Conservation (phyloP, 1,140 invertebrate species). For the Lepidurus couesii region DNA sequence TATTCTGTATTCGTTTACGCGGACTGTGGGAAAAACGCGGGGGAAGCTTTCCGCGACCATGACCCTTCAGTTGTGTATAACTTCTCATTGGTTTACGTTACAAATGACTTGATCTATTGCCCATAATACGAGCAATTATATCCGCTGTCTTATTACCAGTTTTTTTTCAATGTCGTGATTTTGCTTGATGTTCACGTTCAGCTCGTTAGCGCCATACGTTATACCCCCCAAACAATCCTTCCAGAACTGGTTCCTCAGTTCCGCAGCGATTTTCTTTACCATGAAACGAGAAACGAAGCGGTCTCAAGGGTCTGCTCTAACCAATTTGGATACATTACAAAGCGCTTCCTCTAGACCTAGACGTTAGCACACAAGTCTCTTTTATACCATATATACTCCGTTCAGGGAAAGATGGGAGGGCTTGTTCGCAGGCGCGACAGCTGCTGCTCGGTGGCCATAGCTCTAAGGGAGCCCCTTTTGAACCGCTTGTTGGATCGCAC, state of each 20-base stretch:
- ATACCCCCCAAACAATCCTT: background rate
- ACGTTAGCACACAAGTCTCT: background rate
- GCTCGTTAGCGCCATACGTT: background rate
- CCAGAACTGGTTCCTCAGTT: background rate
- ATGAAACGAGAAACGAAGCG: background rate
- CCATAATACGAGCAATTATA: background rate
- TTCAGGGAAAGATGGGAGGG: background rate
- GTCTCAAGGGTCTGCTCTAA: background rate
- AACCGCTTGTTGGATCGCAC: background rate
- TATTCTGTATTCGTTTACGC: background rate
- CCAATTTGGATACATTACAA: slow-evolving; percentile 19
- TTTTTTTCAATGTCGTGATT: background rate
- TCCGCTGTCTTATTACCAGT: background rate
- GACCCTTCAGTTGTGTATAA: background rate
- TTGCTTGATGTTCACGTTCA: background rate
- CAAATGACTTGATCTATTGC: background rate
- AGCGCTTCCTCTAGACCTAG: slow-evolving; percentile 10
- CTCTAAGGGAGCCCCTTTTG: background rate
- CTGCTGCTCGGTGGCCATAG: background rate
- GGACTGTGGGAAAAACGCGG: background rate
- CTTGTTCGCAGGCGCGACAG: background rate
- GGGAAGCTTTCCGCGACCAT: background rate
- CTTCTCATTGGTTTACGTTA: background rate
- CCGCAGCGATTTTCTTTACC: background rate
- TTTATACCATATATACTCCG: background rate